Base-by-base conservation (phyloP, 1,140 invertebrate species). In the Venturia canescens region DNA sequence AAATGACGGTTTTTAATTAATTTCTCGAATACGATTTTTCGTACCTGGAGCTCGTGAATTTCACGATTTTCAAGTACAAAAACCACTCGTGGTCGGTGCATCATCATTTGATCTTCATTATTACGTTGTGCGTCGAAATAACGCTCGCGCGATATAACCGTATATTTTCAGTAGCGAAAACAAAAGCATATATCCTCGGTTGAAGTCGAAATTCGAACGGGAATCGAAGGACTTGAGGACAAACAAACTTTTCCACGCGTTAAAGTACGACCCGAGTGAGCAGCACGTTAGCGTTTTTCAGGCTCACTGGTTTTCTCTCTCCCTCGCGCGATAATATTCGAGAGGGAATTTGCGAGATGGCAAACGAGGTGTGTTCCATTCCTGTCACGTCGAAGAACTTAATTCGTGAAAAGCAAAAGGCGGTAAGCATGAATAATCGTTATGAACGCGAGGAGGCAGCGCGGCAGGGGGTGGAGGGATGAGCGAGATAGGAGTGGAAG, bases 361-460 rank as follows among this genome's bases (percentile, higher is more conserved):
- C 16, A 67, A 74, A 79, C 71, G 72, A 74, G 75, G 69, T 63
- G 67, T 67, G 81, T 57, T 75, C 70, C 63, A 87, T 86, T 87
- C 85, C 74, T 26, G 79, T 84, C 84, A 86, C 82, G 84, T 87
- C 79, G 78, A 74, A 82, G 78, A 80, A 85, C 84, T 87, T 88
- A 87, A 87, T 88, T 87, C 84, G 79, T 70, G 80, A 85, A 83
- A 86, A 75, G 86, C 77, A 84, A 86, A 86, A 82, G 81, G 75
- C 81, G 82, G 79, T 81, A 84, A 86, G 83, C 84, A 83, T 87
- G 86, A 88, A 87, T 87, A 87, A 88, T 87, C 86, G 86, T 78
- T 81, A 78, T 67, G 76, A 31, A 34, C 31, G 27, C 48, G 67
- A 21, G 34, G 1, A 21, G 29, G 11, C 23, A n/a, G 21, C 23